A percentile compares a stretch with the other conserved stretches of the same genome.
Conservation (phyloP, 2,797 vertebrate genomes). For the Platyrinchus mystaceus region DNA sequence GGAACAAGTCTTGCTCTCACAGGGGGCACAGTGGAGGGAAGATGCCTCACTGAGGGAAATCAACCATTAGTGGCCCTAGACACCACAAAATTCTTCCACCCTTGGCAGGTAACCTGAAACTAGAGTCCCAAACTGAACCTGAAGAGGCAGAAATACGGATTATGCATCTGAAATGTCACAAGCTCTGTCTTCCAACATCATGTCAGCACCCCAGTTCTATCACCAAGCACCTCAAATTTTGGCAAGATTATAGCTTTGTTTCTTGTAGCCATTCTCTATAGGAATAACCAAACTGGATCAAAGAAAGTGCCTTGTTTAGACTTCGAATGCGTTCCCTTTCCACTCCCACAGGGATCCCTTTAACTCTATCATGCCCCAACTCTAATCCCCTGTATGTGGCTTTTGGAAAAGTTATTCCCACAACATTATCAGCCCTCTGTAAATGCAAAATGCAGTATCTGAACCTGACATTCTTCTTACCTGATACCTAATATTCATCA, state of each 20-base stretch:
- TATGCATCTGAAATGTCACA: background rate
- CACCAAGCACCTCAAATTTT: background rate
- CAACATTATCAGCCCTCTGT: background rate
- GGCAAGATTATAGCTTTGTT: background rate
- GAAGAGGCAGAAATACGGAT: background rate
- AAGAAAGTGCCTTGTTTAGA: background rate
- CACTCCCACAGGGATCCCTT: background rate
- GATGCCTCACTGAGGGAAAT: background rate
- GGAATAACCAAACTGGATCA: background rate
- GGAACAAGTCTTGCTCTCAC: background rate
- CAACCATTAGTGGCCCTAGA: background rate
- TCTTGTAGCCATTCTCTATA: background rate
- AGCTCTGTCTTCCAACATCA: background rate
- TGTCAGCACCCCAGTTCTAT: background rate
- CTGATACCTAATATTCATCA: background rate
- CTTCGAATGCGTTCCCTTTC: background rate
- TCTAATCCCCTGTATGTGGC: accelerated
- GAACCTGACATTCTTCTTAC: background rate
- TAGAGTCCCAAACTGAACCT: accelerated
- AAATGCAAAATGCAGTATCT: background rate
- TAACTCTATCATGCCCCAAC: background rate
- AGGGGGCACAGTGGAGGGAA: accelerated
- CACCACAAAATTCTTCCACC: background rate
- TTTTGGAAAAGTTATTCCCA: background rate
- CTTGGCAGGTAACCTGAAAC: background rate